Evolutionary conservation across 2,797 vertebrate species (phyloP).

Genomic region (Melanotaenia trifasciata): DNA sequence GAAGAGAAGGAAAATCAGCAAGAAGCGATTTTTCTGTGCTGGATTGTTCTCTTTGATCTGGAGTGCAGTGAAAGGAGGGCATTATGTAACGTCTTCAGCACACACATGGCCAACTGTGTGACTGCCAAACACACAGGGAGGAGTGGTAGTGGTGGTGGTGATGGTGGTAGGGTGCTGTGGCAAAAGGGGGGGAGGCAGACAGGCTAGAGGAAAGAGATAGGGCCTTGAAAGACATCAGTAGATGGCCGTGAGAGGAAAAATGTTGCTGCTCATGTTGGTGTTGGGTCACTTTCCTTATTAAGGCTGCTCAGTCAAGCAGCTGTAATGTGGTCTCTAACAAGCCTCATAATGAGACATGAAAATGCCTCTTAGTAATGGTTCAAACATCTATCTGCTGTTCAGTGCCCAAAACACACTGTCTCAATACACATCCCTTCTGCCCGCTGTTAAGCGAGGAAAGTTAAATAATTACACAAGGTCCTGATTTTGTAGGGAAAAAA

Average conservation of each 20-base stretch:
- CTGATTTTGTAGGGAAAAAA: constrained; percentile 33
- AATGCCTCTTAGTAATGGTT: constrained; percentile 68
- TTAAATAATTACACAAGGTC: constrained; percentile 42
- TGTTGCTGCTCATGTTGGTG: constrained; percentile 64
- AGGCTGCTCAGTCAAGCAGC: constrained; percentile 70
- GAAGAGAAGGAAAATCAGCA: constrained; percentile 66
- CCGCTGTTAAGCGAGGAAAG: constrained; percentile 28
- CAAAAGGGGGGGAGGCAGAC: constrained; percentile 39
- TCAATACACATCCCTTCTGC: constrained; percentile 41
- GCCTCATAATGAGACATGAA: constrained; percentile 74
- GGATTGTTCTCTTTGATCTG: constrained; percentile 82
- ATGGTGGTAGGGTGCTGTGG: constrained; percentile 50
- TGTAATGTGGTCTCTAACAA: constrained; percentile 68
- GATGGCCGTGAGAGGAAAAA: constrained; percentile 60
- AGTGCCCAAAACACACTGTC: constrained; percentile 50
- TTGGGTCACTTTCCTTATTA: constrained; percentile 79
- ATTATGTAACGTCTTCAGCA: constrained; percentile 86
- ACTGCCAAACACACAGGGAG: constrained; percentile 80
- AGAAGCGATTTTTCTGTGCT: constrained; percentile 75
- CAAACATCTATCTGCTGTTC: constrained; percentile 66
- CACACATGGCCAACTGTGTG: constrained; percentile 87
- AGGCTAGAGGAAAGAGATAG: constrained; percentile 59
- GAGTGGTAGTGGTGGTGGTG: constrained; percentile 45
- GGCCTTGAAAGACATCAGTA: constrained; percentile 48
- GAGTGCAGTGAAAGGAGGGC: constrained; percentile 79